Percentiles rank a stretch among this genome's conserved stretches.
Conservation (phyloP, 1,140 invertebrate genomes). For the Scaptomyza graminum region DNA sequence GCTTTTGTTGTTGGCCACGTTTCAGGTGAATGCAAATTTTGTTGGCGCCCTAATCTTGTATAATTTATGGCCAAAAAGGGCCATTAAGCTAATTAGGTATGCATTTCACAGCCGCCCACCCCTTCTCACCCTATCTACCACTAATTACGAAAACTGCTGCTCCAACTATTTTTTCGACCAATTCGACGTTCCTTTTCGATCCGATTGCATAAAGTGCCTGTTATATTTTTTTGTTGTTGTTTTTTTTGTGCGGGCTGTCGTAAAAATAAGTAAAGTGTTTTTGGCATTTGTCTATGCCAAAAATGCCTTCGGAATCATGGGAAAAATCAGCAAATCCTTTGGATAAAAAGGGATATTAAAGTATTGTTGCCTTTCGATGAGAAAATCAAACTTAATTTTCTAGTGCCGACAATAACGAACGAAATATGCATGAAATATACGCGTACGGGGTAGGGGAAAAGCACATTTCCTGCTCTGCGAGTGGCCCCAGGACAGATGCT, state of each 20-base stretch:
- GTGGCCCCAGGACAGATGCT: conserved; percentile 60
- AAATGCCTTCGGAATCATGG: not conserved
- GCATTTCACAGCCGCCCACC: conserved; percentile 51
- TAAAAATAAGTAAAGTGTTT: conserved; percentile 14
- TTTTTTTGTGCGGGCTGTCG: conserved; percentile 12
- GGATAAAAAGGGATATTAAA: conserved; percentile 5
- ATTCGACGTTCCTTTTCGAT: conserved; percentile 8
- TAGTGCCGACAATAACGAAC: conserved; percentile 25
- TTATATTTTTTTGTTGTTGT: not conserved
- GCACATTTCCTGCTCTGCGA: conserved; percentile 16
- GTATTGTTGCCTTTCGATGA: conserved; percentile 18
- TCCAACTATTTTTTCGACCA: conserved; percentile 27
- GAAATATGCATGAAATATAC: conserved; percentile 38
- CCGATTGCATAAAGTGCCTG: conserved; percentile 34
- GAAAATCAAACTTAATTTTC: conserved; percentile 47
- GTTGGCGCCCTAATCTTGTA: conserved; percentile 64
- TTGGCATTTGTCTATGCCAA: conserved; percentile 28
- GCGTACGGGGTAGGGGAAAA: not conserved
- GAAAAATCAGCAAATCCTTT: not conserved
- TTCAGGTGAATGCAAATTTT: conserved; percentile 54
- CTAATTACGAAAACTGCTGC: conserved; percentile 12
- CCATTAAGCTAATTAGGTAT: conserved; percentile 76
- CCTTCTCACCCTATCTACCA: no score
- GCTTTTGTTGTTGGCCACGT: conserved; percentile 3
- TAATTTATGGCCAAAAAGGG: conserved; percentile 67